Base-by-base conservation (phyloP, 1,140 invertebrate species). In the Eumaeus atala region DNA sequence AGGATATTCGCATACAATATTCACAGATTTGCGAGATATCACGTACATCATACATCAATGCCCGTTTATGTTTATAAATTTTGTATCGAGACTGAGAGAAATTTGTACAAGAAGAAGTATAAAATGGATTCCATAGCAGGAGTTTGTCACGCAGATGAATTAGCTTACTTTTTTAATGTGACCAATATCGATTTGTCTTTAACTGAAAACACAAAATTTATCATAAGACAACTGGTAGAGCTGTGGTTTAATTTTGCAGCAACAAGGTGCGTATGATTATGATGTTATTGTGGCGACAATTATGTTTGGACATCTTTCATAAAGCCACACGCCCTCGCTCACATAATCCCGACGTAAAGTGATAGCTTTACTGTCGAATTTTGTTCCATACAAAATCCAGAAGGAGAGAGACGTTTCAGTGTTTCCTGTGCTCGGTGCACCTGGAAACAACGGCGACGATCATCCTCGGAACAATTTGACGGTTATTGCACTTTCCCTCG, bases 91-190 rank as follows among this genome's bases (percentile, higher is more conserved):
- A 78, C 75, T 7, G 84, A 84, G 52, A 64, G 84, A 18, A 87
- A 87, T 61, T 72, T 64, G 38, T 70, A 68, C 12, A 87, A 84
- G 57, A 73, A 64, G 11, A 16, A 54, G 48, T 84, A 84, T 40
- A 78, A 85, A 17, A 77, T 87, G 74, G 64, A 81, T 11, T 48
- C 51, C 5, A 21, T 77, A n/a, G 38, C 65, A 28, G 84, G 81
- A 1, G 80, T 81, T 7, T 84, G 81, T 61, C 84, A 87, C 52
- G 70, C 77, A n/a, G 84, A 87, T 44, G 84, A 87, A 0, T 59
- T 84, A 37, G 66, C 62, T 0, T 87, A 87, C 55, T 54, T 79
- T 0, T 87, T 84, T 42, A 75, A 84, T 36, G 64, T 84, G 0
- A 82, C 73, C 0, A 72, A 72, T 33, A 34, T 80, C 37, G 58